Evolutionary conservation across 2,113 vertebrate species (phyloP).

Genomic region (Planiliza haematocheilus): DNA sequence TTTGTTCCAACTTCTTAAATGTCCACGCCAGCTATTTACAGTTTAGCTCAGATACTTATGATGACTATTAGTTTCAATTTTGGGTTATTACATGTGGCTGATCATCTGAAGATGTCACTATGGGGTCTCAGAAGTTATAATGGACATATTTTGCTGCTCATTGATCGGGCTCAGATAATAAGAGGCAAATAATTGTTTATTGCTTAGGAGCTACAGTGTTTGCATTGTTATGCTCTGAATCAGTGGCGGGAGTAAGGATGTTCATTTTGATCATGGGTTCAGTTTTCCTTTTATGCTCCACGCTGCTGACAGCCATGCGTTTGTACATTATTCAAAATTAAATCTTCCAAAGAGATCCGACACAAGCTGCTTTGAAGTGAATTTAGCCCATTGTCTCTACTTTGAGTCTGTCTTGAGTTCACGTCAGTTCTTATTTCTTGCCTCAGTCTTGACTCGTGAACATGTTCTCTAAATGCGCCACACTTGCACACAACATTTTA

Average conservation of each 20-base stretch:
- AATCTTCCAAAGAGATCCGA: neutral
- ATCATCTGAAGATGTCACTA: neutral
- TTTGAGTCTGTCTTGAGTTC: neutral
- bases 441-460: neutral
- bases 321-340: neutral
- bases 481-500: slow-evolving; percentile 26
- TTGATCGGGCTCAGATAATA: neutral
- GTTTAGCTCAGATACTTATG: no score
- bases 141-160: neutral
- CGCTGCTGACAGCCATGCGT: neutral
- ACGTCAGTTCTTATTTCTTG: neutral
- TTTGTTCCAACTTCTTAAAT: neutral
- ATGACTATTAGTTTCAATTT: neutral
- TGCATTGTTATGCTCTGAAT: neutral
- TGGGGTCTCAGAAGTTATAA: neutral
- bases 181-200: neutral
- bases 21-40: no score
- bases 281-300: neutral
- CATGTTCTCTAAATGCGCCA: neutral
- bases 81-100: neutral
- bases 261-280: neutral
- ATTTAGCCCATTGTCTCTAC: neutral
- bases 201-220: neutral
- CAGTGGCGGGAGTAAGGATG: neutral
- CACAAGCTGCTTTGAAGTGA: neutral